A percentile compares a stretch with the other conserved stretches of the same genome.
Conservation (phyloP, 1,140 invertebrate species). For the Achatina immaculata region DNA sequence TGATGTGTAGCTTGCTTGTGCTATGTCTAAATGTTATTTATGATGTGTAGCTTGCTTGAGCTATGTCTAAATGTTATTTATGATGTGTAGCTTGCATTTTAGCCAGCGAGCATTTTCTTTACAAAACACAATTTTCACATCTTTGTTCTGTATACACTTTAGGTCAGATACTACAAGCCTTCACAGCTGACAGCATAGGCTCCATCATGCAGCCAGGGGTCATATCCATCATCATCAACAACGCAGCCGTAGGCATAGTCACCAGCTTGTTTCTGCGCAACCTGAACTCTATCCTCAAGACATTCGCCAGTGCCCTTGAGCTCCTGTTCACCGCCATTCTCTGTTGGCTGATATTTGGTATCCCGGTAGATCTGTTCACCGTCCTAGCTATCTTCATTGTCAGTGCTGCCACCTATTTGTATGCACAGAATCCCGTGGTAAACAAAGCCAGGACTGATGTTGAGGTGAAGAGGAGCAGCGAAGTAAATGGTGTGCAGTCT, state of each 20-base stretch:
- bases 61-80: too few species aligned
- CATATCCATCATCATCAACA: slow-evolving; percentile 88
- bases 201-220: slow-evolving; percentile 78
- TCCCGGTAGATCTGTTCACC: slow-evolving; percentile 87
- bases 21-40: too few species aligned
- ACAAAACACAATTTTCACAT: too few species aligned
- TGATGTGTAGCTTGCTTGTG: too few species aligned
- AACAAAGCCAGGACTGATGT: slow-evolving; percentile 58
- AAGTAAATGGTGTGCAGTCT: background rate
- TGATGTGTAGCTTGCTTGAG: too few species aligned
- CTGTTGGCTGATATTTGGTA: slow-evolving; percentile 89
- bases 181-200: slow-evolving; percentile 72
- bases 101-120: too few species aligned
- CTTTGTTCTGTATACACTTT: too few species aligned
- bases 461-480: background rate
- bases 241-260: slow-evolving; percentile 90
- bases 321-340: slow-evolving; percentile 90
- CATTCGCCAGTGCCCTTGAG: slow-evolving; percentile 94
- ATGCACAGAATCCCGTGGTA: slow-evolving; percentile 89
- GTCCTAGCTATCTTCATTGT: slow-evolving; percentile 86
- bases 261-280: slow-evolving; percentile 94
- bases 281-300: slow-evolving; percentile 95
- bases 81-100: too few species aligned
- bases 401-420: slow-evolving; percentile 85
- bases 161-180: slow-evolving; percentile 30